Conservation (phyloP, 2,888 invertebrate genomes). For the Synergus japonicus region DNA sequence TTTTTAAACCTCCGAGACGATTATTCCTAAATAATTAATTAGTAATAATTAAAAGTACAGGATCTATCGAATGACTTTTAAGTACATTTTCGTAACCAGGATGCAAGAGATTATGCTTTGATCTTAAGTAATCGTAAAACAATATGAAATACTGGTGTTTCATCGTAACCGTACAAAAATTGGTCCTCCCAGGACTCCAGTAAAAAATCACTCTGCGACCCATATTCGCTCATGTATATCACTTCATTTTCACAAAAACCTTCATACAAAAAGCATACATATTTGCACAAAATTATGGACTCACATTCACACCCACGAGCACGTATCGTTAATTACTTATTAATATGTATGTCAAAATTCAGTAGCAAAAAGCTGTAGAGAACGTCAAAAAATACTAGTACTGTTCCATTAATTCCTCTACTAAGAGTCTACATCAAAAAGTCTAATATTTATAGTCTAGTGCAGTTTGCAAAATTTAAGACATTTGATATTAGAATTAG, state of each 20-base stretch:
- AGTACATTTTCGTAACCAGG: slow-evolving; percentile 75
- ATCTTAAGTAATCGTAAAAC: slow-evolving; percentile 73
- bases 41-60: slow-evolving; percentile 63
- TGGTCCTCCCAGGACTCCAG: slow-evolving; percentile 50
- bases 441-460: neutral
- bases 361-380: slow-evolving; percentile 27
- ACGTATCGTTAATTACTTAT: neutral
- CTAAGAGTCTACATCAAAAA: slow-evolving; percentile 10
- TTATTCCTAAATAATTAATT: slow-evolving; percentile 44
- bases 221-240: slow-evolving; percentile 47
- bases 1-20: slow-evolving; percentile 37
- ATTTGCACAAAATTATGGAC: slow-evolving; percentile 23
- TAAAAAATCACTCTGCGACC: slow-evolving; percentile 48
- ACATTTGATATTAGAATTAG: neutral
- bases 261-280: slow-evolving; percentile 22
- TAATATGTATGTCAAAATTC: slow-evolving; percentile 1
- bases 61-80: slow-evolving; percentile 70
- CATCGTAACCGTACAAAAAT: slow-evolving; percentile 65
- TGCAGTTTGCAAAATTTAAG: neutral
- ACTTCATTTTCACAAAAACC: slow-evolving; percentile 36
- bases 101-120: slow-evolving; percentile 70
- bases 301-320: slow-evolving; percentile 11
- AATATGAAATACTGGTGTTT: slow-evolving; percentile 75
- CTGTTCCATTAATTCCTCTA: neutral
- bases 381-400: slow-evolving; percentile 26